These are phyloP conservation scores for Sorex fumeus DNA, from an alignment of 2,113 vertebrate species.

Conservation along the genomic window DNA sequence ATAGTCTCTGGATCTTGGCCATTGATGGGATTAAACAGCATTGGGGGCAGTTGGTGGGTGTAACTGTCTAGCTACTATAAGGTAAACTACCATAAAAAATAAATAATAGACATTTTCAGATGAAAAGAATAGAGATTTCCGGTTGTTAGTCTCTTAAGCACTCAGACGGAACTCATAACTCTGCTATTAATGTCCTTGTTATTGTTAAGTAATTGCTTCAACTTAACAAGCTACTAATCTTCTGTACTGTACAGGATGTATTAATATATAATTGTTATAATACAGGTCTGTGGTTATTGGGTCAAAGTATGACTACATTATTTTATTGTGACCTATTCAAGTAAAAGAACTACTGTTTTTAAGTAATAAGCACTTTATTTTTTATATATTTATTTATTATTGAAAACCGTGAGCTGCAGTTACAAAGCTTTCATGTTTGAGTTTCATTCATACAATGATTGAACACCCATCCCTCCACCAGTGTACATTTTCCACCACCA, in stretches of 20 bases:
- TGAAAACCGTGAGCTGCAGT: too few species aligned
- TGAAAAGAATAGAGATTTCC: constrained; percentile 59
- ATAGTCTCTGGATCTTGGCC: too few species aligned
- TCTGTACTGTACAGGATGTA: neutral
- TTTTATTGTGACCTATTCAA: constrained; percentile 43
- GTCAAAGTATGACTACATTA: constrained; percentile 5
- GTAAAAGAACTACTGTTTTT: constrained; percentile 46
- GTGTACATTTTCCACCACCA: too few species aligned
- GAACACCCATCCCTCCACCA: too few species aligned
- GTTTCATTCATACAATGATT: too few species aligned
- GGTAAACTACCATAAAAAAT: neutral
- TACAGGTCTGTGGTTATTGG: neutral
- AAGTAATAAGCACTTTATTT: neutral
- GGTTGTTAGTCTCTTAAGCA: constrained; percentile 21
- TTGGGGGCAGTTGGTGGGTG: too few species aligned
- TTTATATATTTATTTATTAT: neutral
- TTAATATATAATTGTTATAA: constrained; percentile 44
- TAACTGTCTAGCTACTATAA: too few species aligned
- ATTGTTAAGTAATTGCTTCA: constrained; percentile 62
- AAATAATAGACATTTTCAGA: constrained; percentile 62
- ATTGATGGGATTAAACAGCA: too few species aligned
- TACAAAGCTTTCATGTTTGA: too few species aligned
- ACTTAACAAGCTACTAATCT: constrained; percentile 56
- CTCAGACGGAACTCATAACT: constrained; percentile 38
- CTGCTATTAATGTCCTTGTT: constrained; percentile 57